These are phyloP conservation scores for Bufotes viridis DNA, from an alignment of 2,797 vertebrate genomes.

Conservation along the genomic window DNA sequence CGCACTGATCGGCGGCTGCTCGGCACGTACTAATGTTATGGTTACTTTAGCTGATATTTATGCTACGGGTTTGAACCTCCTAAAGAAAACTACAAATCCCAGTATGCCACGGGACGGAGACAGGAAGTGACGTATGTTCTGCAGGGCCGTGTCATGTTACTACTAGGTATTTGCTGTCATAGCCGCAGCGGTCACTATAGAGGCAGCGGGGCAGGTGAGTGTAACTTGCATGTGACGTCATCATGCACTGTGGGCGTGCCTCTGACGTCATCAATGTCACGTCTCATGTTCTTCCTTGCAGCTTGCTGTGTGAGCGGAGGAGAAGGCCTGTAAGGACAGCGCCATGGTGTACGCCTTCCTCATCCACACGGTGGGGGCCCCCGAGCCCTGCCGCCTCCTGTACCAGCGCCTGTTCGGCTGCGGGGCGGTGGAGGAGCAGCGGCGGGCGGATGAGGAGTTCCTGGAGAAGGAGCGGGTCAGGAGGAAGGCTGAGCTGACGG, in stretches of 20 bases:
- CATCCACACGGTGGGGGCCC: conserved; percentile 80
- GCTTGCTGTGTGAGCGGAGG: not conserved
- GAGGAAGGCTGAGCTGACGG: conserved; percentile 77
- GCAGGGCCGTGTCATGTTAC: not conserved
- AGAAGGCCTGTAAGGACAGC: too few species aligned
- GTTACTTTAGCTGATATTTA: too few species aligned
- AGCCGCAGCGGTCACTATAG: not conserved
- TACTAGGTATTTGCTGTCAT: not conserved
- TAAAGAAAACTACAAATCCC: too few species aligned
- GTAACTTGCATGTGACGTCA: too few species aligned
- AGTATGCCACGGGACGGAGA: too few species aligned
- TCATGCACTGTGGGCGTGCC: too few species aligned
- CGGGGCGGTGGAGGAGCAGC: conserved; percentile 66
- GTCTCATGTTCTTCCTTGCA: not conserved
- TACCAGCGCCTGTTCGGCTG: conserved; percentile 81
- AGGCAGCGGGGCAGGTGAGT: not conserved
- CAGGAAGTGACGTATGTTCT: too few species aligned
- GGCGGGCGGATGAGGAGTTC: conserved; percentile 41
- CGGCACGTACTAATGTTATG: too few species aligned
- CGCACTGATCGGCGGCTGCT: not conserved
- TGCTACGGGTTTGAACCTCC: too few species aligned
- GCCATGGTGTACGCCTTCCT: conserved; percentile 85
- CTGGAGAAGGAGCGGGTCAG: conserved; percentile 76
- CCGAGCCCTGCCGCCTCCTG: conserved; percentile 79
- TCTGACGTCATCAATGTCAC: not conserved